These are phyloP conservation scores for Loris lydekkerianus DNA, from an alignment of 2,797 vertebrate species.

Conservation along the genomic window DNA sequence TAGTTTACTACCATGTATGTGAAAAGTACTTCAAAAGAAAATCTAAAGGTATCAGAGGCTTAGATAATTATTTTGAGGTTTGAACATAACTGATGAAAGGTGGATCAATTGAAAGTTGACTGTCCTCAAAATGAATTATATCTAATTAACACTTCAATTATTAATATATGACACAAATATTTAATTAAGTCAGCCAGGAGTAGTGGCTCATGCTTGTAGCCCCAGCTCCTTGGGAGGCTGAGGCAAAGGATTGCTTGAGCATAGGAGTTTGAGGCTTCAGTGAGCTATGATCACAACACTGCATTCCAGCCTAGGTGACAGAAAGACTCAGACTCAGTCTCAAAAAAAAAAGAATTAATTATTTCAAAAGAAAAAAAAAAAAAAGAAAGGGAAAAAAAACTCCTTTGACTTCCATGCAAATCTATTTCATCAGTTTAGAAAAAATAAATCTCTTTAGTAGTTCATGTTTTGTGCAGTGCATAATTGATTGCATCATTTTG, in stretches of 20 bases:
- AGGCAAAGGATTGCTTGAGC: background rate
- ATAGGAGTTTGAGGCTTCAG: background rate
- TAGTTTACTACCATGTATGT: background rate
- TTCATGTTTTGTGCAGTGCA: background rate
- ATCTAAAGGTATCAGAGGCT: background rate
- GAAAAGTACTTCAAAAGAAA: conserved; percentile 36
- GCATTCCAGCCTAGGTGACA: background rate
- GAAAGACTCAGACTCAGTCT: background rate
- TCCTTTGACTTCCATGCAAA: background rate
- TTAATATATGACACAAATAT: background rate
- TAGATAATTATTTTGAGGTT: background rate
- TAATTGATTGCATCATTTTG: background rate
- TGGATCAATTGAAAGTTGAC: background rate
- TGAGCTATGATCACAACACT: background rate
- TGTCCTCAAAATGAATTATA: background rate
- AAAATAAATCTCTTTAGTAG: background rate
- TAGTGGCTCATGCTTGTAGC: background rate
- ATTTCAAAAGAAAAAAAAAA: background rate
- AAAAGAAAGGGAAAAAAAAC: background rate
- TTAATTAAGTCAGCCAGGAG: background rate
- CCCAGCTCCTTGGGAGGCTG: background rate
- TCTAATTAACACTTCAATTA: background rate
- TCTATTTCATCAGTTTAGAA: background rate
- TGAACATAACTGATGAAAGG: background rate
- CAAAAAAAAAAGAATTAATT: too few relatives aligned